These are phyloP conservation scores for Chlorops oryzae DNA, from an alignment of 1,140 invertebrate genomes.

Conservation along the genomic window DNA sequence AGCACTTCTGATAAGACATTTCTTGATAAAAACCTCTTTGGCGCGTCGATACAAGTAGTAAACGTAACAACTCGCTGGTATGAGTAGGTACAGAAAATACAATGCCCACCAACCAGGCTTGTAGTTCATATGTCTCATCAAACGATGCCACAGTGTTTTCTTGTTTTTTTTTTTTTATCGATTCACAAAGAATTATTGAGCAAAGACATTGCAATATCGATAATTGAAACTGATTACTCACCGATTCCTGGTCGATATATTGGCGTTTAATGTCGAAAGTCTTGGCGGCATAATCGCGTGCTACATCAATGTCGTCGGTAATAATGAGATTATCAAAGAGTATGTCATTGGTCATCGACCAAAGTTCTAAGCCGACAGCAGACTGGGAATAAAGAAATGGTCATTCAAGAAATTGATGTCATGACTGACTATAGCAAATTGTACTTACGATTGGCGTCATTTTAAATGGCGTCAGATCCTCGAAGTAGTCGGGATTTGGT, in stretches of 20 bases:
- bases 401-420: too few species aligned
- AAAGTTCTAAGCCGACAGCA: conserved; percentile 92
- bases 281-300: conserved; percentile 72
- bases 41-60: conserved; percentile 61
- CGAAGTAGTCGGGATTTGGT: conserved; percentile 87
- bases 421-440: not conserved
- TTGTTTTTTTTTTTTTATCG: conserved; percentile 43
- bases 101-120: conserved; percentile 70
- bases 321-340: conserved; percentile 94
- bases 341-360: conserved; percentile 95
- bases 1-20: too few species aligned
- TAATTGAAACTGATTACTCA: conserved; percentile 53
- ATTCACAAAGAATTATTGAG: too few species aligned
- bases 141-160: conserved; percentile 65
- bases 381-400: conserved; percentile 52
- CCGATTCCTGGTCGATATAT: conserved; percentile 70
- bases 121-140: conserved; percentile 67
- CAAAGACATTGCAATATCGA: not conserved
- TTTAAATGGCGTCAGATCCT: conserved; percentile 81
- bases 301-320: conserved; percentile 75
- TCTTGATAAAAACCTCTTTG: conserved; percentile 59
- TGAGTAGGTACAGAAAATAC: conserved; percentile 68
- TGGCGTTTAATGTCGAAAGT: conserved; percentile 81
- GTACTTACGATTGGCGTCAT: conserved; percentile 87
- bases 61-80: conserved; percentile 65